phyloP scores from a whole-genome alignment of 2,888 invertebrate species.

The Venusia cambrica region DNA sequence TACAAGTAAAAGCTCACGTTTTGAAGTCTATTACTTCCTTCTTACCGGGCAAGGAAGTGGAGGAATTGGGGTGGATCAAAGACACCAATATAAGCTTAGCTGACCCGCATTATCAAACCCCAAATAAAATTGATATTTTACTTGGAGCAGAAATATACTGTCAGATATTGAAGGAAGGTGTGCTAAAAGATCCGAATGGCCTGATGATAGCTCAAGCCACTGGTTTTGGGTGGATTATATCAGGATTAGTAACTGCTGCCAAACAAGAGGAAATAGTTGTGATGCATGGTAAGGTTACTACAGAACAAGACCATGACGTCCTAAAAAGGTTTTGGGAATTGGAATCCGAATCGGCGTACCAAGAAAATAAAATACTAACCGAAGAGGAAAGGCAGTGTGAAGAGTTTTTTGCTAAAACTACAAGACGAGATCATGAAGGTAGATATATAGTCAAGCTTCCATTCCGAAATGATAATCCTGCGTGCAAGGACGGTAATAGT shows the following conservation, averaged over 20 bases:
- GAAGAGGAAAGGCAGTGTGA: constrained; percentile 28
- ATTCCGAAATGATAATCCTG: background rate
- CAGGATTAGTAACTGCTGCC: background rate
- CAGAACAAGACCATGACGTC: constrained; percentile 22
- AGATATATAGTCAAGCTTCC: too few species aligned
- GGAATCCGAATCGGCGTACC: constrained; percentile 27
- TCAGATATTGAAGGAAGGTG: background rate
- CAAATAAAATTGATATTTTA: constrained; percentile 3
- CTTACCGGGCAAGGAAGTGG: background rate
- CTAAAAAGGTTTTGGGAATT: constrained; percentile 31
- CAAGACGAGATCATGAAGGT: background rate
- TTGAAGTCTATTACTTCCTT: background rate
- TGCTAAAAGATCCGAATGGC: background rate
- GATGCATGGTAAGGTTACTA: constrained; percentile 8
- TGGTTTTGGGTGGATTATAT: constrained; percentile 2
- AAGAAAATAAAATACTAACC: constrained; percentile 14
- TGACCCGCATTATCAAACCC: constrained; percentile 1
- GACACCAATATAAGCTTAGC: background rate
- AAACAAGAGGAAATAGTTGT: constrained; percentile 1
- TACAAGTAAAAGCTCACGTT: constrained; percentile 1
- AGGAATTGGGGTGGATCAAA: background rate
- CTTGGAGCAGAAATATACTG: background rate
- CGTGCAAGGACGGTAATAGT: background rate
- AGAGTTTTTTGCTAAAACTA: constrained; percentile 8
- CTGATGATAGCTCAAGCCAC: background rate